Evolutionary conservation across 2,113 vertebrate species (phyloP).

Genomic region (Megaceryle torquata): DNA sequence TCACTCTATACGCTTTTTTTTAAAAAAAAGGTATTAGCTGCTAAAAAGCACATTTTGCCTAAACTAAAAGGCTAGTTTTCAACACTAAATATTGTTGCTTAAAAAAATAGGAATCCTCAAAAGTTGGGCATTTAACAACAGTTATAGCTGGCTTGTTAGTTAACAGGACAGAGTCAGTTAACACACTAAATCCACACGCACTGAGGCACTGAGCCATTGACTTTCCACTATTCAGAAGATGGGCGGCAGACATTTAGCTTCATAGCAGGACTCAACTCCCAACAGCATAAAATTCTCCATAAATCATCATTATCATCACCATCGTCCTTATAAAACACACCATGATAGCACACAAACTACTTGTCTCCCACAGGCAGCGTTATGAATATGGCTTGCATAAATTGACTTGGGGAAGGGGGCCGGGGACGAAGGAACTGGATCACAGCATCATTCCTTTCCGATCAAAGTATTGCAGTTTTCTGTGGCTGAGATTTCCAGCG

Average conservation of each 20-base stretch:
- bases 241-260: slow-evolving; percentile 47
- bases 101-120: slow-evolving; percentile 70
- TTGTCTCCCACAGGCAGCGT: slow-evolving; percentile 30
- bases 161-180: slow-evolving; percentile 63
- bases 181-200: slow-evolving; percentile 37
- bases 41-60: slow-evolving; percentile 73
- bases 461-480: slow-evolving; percentile 32
- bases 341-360: slow-evolving; percentile 29
- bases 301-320: slow-evolving; percentile 10
- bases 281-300: slow-evolving; percentile 11
- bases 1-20: slow-evolving; percentile 71
- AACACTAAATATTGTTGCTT: slow-evolving; percentile 68
- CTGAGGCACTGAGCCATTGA: slow-evolving; percentile 55
- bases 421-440: not conserved
- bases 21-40: slow-evolving; percentile 68
- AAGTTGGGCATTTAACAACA: slow-evolving; percentile 62
- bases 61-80: slow-evolving; percentile 72
- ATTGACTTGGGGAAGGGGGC: not conserved
- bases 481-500: not conserved
- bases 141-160: slow-evolving; percentile 70
- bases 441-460: slow-evolving; percentile 3
- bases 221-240: slow-evolving; percentile 46
- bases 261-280: slow-evolving; percentile 16
- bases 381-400: slow-evolving; percentile 36
- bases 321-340: slow-evolving; percentile 21